Evolutionary conservation across 2,888 invertebrate species (phyloP), one percentile per base, ranked within the genome.

Genomic region (Xylota sylvarum): DNA sequence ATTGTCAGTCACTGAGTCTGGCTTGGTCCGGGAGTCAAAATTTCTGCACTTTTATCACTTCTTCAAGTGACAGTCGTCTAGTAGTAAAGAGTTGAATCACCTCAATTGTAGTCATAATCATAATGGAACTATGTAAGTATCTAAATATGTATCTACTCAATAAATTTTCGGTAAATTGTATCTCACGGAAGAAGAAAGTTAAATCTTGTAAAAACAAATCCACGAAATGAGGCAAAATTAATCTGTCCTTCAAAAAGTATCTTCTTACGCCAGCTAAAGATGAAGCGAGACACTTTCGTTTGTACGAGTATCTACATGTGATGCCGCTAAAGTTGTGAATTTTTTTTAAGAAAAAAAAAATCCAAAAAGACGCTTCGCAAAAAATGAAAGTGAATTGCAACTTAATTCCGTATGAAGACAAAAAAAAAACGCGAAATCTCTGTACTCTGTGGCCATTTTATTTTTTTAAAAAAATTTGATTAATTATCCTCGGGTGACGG

Each of bases 401-500:
- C 30, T 64, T 30, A 62, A 40, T 60, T 40, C 40, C 40, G 62
- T 27, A 14, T 14, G 46, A 5, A 14, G 7, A 19, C 1, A 40
- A 50, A 50, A 32, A 46, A 14, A 43, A 43, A 27, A 14, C 27
- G 10, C n/a, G 32, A 48, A 48, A 17, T 10, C 19, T 35, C 0
- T 37, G 37, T 37, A 43, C n/a, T 14, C 32, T 48, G 5, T 30
- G 12, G 27, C 32, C 40, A 50, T 17, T 10, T 40, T 10, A 52
- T 23, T 9, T 35, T 35, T 35, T 5, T 9, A 52, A 12, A 0
- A 1, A 23, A 55, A 32, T 72, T 72, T 60, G 72, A 72, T 72
- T 72, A 72, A 72, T 72, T 60, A 72, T 60, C 72, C 46, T 48
- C 35, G 4, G 48, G 14, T n/a, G n/a, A n/a, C n/a, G n/a, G n/a